These are phyloP conservation scores for Desmophyllum pertusum DNA, from an alignment of 92 coral and sea anemone genomes.

Conservation along the genomic window DNA sequence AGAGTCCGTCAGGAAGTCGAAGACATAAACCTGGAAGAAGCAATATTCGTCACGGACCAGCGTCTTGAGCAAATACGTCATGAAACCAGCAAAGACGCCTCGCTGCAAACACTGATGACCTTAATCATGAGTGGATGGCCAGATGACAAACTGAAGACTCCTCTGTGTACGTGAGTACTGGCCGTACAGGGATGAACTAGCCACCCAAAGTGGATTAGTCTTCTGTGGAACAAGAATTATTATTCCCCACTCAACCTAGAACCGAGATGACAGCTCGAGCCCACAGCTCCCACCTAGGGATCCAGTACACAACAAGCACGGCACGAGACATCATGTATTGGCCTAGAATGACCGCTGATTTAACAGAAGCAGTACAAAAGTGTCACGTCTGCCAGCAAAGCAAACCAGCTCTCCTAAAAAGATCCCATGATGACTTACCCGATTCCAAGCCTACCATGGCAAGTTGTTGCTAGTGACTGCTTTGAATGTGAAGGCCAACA, in stretches of 20 bases:
- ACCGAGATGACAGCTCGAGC: conserved; percentile 49
- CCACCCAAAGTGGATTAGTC: conserved; percentile 60
- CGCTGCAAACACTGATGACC: conserved; percentile 57
- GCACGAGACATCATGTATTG: conserved; percentile 70
- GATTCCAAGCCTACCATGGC: conserved; percentile 63
- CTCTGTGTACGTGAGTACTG: conserved; percentile 53
- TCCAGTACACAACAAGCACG: conserved; percentile 66
- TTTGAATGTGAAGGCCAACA: conserved; percentile 58
- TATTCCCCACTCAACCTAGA: conserved; percentile 54
- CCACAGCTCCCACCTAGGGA: conserved; percentile 64
- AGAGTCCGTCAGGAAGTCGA: conserved; percentile 32
- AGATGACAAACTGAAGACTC: conserved; percentile 39
- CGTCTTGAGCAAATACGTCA: conserved; percentile 47
- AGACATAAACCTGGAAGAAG: conserved; percentile 49
- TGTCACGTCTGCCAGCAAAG: conserved; percentile 38
- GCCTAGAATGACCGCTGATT: conserved; percentile 67
- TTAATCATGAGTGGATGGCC: conserved; percentile 70
- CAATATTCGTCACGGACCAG: conserved; percentile 51
- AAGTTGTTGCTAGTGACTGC: conserved; percentile 63
- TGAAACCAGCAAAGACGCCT: conserved; percentile 50
- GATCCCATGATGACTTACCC: conserved; percentile 65
- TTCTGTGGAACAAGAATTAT: conserved; percentile 57
- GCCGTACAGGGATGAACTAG: conserved; percentile 62
- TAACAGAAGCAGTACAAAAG: conserved; percentile 26
- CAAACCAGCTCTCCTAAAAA: conserved; percentile 38